Evolutionary conservation across 1,140 invertebrate species (phyloP).

Genomic region (Magallana ariakensis): DNA sequence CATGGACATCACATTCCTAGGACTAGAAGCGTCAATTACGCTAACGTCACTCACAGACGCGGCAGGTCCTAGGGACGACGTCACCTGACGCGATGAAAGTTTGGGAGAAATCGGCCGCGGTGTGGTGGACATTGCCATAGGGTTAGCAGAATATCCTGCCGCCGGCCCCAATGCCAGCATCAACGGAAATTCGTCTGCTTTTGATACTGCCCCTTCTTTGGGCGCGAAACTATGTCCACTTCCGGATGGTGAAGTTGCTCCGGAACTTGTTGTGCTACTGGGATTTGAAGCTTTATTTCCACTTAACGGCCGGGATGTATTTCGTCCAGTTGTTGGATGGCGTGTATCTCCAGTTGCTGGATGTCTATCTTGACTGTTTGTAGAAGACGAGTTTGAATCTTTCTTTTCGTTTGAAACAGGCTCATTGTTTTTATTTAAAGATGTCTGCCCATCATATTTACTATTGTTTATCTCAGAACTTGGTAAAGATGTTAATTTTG

Average conservation of each 20-base stretch:
- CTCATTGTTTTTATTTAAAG: no score
- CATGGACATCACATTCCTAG: conserved; percentile 52
- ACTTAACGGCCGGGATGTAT: background rate
- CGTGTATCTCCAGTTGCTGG: no score
- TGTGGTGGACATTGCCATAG: conserved; percentile 18
- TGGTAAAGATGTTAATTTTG: no score
- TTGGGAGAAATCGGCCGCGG: conserved; percentile 36
- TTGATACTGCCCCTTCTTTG: background rate
- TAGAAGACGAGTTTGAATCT: background rate
- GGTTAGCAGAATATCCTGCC: conserved; percentile 33
- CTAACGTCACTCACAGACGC: conserved; percentile 30
- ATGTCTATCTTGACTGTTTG: conserved; percentile 27
- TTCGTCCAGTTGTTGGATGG: no score
- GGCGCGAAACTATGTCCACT: background rate
- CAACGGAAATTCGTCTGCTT: conserved; percentile 32
- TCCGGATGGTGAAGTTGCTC: background rate
- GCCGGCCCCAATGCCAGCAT: conserved; percentile 52
- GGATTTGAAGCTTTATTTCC: background rate
- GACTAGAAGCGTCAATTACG: conserved; percentile 15
- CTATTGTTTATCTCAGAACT: no score
- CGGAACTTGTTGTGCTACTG: background rate
- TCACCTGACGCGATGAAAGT: background rate
- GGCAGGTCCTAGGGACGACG: background rate
- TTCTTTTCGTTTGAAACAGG: background rate
- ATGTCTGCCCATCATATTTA: no score